Evolutionary conservation across 2,888 invertebrate species (phyloP).

Genomic region (Aleiodes alternator): DNA sequence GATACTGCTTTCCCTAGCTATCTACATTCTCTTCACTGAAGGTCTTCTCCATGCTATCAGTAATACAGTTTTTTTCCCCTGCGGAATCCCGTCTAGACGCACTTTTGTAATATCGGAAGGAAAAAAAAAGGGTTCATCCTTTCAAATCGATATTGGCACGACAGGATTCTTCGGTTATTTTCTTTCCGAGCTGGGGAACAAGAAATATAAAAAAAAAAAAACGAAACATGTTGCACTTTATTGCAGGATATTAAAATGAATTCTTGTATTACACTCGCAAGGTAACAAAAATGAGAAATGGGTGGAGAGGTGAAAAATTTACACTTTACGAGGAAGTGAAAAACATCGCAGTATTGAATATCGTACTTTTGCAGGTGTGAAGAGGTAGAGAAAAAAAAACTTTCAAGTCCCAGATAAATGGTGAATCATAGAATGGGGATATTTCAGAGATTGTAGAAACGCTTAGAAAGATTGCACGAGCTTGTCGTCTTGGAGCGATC

Average conservation of each 20-base stretch:
- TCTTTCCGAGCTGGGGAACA: not conserved
- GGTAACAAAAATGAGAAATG: conserved; percentile 25
- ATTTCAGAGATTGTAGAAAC: conserved; percentile 42
- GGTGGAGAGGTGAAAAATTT: not conserved
- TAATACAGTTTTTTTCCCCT: conserved; percentile 34
- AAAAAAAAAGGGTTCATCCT: conserved; percentile 46
- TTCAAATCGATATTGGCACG: conserved; percentile 19
- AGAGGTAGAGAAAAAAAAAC: conserved; percentile 18
- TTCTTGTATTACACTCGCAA: conserved; percentile 9
- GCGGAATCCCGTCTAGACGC: conserved; percentile 62
- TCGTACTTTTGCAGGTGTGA: conserved; percentile 31
- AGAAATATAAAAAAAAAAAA: conserved; percentile 12
- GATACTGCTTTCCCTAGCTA: too few relatives aligned
- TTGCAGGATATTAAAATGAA: conserved; percentile 12
- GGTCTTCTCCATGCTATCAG: conserved; percentile 16
- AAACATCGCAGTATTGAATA: conserved; percentile 36
- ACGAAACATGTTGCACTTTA: not conserved
- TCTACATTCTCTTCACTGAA: not conserved
- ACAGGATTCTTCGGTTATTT: conserved; percentile 6
- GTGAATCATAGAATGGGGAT: conserved; percentile 42
- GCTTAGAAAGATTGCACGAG: conserved; percentile 40
- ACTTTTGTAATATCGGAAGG: conserved; percentile 63
- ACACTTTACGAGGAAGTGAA: not conserved
- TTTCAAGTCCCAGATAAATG: conserved; percentile 23
- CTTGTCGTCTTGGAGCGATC: conserved; percentile 24